Evolutionary conservation across 2,797 vertebrate species (phyloP).

Genomic region (Columba guinea): DNA sequence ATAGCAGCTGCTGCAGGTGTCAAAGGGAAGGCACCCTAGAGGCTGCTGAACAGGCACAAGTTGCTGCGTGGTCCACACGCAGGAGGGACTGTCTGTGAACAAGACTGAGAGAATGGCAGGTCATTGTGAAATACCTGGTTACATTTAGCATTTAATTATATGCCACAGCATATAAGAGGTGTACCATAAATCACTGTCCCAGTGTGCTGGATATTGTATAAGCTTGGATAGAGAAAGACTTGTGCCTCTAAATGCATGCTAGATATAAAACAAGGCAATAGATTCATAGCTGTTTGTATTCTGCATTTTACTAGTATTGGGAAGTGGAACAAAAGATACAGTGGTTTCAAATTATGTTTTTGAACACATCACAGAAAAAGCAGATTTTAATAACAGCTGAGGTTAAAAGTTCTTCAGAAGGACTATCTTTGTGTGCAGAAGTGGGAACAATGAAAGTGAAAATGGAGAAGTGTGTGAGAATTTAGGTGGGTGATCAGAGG

Average conservation of each 20-base stretch:
- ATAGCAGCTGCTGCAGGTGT: neutral
- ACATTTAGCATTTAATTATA: neutral
- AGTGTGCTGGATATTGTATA: neutral
- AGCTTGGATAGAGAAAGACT: neutral
- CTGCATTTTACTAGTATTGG: neutral
- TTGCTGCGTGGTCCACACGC: neutral
- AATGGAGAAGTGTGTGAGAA: neutral
- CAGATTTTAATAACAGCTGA: neutral
- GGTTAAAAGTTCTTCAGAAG: neutral
- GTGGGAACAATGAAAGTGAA: neutral
- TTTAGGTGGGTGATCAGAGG: neutral
- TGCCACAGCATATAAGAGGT: neutral
- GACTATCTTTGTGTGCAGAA: neutral
- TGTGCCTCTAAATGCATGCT: neutral
- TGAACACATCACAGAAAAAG: neutral
- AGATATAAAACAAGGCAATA: neutral
- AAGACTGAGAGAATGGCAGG: neutral
- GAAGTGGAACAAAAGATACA: neutral
- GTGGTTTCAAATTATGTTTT: neutral
- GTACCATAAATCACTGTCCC: neutral
- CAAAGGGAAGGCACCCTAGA: neutral
- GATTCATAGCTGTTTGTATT: neutral
- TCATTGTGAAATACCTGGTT: neutral
- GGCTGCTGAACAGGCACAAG: neutral
- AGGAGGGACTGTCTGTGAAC: neutral